A percentile compares a stretch with the other conserved stretches of the same genome.
Evolutionary conservation across 2,797 vertebrate species (phyloP).

Genomic region (Typhlichthys eigenmanni): DNA sequence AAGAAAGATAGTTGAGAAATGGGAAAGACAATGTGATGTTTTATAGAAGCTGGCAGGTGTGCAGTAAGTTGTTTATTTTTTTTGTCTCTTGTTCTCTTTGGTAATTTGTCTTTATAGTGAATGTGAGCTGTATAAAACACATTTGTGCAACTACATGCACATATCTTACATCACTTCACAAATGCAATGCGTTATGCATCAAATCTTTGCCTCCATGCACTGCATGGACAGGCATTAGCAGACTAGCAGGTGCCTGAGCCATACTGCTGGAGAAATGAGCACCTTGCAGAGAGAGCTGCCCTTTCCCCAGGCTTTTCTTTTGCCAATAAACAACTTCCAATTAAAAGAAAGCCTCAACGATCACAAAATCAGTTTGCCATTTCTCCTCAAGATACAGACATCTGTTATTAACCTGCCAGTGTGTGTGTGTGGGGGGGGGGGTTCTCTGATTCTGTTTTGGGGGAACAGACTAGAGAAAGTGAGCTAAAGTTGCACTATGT

Average conservation of each 20-base stretch:
- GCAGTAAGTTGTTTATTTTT: constrained; percentile 33
- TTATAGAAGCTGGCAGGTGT: constrained; percentile 29
- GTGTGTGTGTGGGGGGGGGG: constrained; percentile 10
- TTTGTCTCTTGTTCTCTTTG: constrained; percentile 42
- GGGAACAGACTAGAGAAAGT: background rate
- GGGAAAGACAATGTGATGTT: constrained; percentile 28
- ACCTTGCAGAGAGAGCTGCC: constrained; percentile 58
- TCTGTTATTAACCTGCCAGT: constrained; percentile 55
- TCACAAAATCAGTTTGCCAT: constrained; percentile 67
- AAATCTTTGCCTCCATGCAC: background rate
- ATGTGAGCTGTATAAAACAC: background rate
- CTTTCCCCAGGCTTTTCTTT: constrained; percentile 57
- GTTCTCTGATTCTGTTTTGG: background rate
- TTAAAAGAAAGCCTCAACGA: constrained; percentile 66
- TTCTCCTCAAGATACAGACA: constrained; percentile 55
- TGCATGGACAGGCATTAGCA: constrained; percentile 9
- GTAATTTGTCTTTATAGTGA: background rate
- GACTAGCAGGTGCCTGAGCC: constrained; percentile 22
- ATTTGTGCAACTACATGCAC: too few species aligned
- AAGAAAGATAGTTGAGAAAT: constrained; percentile 23
- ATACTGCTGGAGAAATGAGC: constrained; percentile 45
- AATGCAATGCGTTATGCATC: background rate
- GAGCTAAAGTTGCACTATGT: background rate
- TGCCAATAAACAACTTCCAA: constrained; percentile 71
- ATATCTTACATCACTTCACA: background rate